These are phyloP conservation scores for Drosophila ustulata DNA, from an alignment of 2,888 invertebrate genomes.

Conservation along the genomic window DNA sequence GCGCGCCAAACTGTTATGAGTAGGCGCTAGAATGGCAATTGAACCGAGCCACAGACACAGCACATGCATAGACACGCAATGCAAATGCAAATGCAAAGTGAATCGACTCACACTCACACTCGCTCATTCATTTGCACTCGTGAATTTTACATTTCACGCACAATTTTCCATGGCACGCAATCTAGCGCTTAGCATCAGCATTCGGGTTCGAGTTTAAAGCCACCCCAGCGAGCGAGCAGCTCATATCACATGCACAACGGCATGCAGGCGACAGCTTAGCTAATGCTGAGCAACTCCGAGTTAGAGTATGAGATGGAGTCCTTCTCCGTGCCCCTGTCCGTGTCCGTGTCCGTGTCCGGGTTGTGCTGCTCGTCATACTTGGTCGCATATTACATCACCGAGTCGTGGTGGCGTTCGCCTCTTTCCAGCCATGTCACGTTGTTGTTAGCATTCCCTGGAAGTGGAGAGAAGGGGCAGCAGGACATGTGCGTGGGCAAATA, in stretches of 20 bases:
- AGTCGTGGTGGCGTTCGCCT: conserved; percentile 19
- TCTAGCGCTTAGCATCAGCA: conserved; percentile 66
- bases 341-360: not conserved
- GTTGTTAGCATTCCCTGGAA: conserved; percentile 65
- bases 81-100: conserved; percentile 39
- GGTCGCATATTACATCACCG: conserved; percentile 74
- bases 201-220: conserved; percentile 16
- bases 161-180: conserved; percentile 82
- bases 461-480: conserved; percentile 1
- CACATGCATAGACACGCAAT: conserved; percentile 62
- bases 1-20: conserved; percentile 56
- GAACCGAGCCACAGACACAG: conserved; percentile 30
- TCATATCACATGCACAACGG: conserved; percentile 74
- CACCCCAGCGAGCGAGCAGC: conserved; percentile 26
- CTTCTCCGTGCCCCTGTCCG: not conserved
- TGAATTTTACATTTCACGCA: conserved; percentile 82
- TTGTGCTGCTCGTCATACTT: conserved; percentile 37
- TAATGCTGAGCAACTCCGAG: conserved; percentile 68
- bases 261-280: conserved; percentile 75
- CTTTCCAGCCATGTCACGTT: conserved; percentile 75
- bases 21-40: conserved; percentile 46
- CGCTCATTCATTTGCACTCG: conserved; percentile 9
- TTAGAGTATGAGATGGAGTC: not conserved
- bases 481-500: conserved; percentile 78
- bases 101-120: conserved; percentile 1